Conservation (phyloP, 2,113 vertebrate genomes). For the Abramis brama region DNA sequence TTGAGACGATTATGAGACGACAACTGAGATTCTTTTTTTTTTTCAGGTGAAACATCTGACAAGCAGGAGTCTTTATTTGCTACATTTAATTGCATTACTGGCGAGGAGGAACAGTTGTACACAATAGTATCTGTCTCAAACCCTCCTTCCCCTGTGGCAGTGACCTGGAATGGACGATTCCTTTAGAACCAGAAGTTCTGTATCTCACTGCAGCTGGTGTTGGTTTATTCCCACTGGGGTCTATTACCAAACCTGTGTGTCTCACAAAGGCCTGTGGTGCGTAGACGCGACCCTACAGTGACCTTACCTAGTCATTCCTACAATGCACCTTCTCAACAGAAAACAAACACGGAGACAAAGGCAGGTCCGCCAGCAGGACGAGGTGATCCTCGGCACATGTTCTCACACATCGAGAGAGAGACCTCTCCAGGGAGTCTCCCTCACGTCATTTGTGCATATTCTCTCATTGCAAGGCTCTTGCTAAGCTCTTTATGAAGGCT, state of each 20-base stretch:
- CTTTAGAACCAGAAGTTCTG: neutral
- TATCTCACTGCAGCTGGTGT: constrained; percentile 11
- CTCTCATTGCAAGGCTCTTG: constrained; percentile 17
- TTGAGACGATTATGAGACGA: too few species aligned
- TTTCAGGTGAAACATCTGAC: neutral
- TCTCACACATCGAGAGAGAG: neutral
- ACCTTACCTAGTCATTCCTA: constrained; percentile 16
- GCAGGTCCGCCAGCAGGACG: neutral
- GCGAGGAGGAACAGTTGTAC: neutral
- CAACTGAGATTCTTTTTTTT: too few species aligned
- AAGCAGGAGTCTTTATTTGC: neutral
- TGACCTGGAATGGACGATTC: constrained; percentile 15
- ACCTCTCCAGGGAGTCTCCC: constrained; percentile 45
- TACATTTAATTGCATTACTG: neutral
- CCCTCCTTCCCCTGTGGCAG: constrained; percentile 24
- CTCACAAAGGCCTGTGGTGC: constrained; percentile 19
- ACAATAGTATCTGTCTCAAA: neutral
- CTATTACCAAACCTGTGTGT: constrained; percentile 42
- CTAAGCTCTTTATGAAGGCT: constrained; percentile 56
- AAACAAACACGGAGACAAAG: constrained; percentile 37
- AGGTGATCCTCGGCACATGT: neutral
- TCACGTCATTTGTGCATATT: constrained; percentile 52
- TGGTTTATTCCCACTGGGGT: constrained; percentile 37
- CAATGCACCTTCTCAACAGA: neutral
- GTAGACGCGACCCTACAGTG: constrained; percentile 17